Evolutionary conservation across 2,113 vertebrate species (phyloP).

Genomic region (Melanostigma gelatinosum): DNA sequence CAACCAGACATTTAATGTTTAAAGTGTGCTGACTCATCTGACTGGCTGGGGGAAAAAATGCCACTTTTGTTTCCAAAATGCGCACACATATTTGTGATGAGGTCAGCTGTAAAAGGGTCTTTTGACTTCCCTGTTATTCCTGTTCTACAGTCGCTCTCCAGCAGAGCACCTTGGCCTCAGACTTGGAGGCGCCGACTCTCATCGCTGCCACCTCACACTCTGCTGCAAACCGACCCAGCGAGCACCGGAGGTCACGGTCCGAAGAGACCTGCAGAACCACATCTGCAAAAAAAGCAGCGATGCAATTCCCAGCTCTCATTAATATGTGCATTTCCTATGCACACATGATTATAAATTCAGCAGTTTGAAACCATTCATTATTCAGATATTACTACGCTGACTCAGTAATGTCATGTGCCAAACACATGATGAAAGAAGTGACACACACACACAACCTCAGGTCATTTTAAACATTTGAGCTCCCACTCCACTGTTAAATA

Average conservation of each 20-base stretch:
- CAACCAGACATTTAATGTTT: too few species aligned
- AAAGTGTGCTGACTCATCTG: too few species aligned
- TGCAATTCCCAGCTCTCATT: not conserved
- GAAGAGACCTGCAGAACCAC: not conserved
- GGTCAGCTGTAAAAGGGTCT: too few species aligned
- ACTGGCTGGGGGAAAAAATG: too few species aligned
- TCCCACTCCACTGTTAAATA: not conserved
- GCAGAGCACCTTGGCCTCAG: not conserved
- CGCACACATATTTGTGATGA: too few species aligned
- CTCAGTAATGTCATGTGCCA: conserved; percentile 13
- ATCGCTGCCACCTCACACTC: not conserved
- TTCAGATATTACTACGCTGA: conserved; percentile 3
- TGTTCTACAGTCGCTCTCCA: not conserved
- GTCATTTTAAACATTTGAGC: not conserved
- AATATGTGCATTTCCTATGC: not conserved
- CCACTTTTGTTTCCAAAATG: too few species aligned
- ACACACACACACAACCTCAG: not conserved
- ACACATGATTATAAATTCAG: not conserved
- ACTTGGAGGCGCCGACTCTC: not conserved
- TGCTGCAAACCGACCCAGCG: not conserved
- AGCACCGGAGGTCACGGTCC: not conserved
- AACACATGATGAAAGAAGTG: not conserved
- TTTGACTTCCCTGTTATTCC: not conserved
- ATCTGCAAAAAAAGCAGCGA: not conserved
- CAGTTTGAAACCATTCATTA: conserved; percentile 16